Base-by-base conservation (phyloP, 1,140 invertebrate species). In the Branchinecta lynchi region DNA sequence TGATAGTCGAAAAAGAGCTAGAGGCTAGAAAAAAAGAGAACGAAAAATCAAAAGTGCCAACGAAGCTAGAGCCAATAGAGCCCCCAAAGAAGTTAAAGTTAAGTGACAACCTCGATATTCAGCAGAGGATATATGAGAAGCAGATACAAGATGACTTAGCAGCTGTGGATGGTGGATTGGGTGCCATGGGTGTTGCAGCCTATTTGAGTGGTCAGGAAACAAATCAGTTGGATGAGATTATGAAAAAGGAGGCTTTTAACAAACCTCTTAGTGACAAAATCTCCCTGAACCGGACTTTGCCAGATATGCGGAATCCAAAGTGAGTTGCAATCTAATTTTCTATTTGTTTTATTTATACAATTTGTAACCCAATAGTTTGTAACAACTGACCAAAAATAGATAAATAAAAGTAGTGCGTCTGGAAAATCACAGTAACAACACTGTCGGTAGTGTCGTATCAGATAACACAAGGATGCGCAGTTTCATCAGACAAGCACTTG, bases 191-290 rank as follows among this genome's bases (percentile, higher is more conserved):
- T 60, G 51, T 20, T 60, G 12, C 51, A 15, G 51, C 17, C 51
- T 12, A 15, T 60, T 15, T 90, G 43, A 77, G 76, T 21, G 77
- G 80, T 66, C 75, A 79, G 60, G 81, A 80, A 69, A 74, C 46
- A 8, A 68, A 80, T 0, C 72, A 83, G 69, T 88, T 87, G 69
- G 84, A 91, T 72, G 80, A 84, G 73, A 75, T 86, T 20, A 86
- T 89, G 74, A 84, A 87, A 72, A 87, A 87, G 68, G 89, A 94
- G 78, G 92, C 92, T 5, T 93, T 96, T 75, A 96, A 97, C 80
- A 86, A 89, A 45, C 81, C 92, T 65, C 82, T 92, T 2, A 94
- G 91, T 76, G 90, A 96, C 77, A 88, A 87, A 79, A 93, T 97
- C 73, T 84, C 92, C 0, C 79, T 92, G 21, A 89, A 90, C 76